A percentile compares a stretch with the other conserved stretches of the same genome.
These are phyloP conservation scores for Drosophila watanabei DNA, from an alignment of 1,140 invertebrate genomes.

Conservation along the genomic window DNA sequence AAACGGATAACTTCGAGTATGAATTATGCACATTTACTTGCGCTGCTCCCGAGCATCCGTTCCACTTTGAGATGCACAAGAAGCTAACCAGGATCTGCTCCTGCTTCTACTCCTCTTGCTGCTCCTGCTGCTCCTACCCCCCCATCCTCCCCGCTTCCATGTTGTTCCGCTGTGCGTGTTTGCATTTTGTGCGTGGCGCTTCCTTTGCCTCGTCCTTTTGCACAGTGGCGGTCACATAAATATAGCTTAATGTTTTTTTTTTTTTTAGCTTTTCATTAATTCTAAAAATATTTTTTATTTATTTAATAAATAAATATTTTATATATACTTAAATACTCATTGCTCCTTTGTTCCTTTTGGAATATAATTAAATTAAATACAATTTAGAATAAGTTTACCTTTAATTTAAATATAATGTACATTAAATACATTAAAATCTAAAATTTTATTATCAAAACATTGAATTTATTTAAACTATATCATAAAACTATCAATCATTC, in stretches of 20 bases:
- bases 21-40: constrained; percentile 78
- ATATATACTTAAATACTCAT: too few species aligned
- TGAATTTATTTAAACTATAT: too few species aligned
- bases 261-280: not conserved
- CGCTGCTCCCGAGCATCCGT: constrained; percentile 26
- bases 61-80: constrained; percentile 49
- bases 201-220: constrained; percentile 18
- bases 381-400: too few species aligned
- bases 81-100: constrained; percentile 16
- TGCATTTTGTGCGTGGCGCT: constrained; percentile 56
- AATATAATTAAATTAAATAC: too few species aligned
- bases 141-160: constrained; percentile 8
- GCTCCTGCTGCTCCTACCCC: not conserved
- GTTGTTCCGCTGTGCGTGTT: constrained; percentile 50
- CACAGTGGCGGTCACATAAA: not conserved
- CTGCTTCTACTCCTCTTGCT: not conserved
- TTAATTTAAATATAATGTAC: too few species aligned
- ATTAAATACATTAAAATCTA: too few species aligned
- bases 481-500: too few species aligned
- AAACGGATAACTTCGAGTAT: constrained; percentile 61
- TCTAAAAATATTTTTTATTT: too few species aligned
- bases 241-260: not conserved
- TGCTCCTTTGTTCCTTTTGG: too few species aligned
- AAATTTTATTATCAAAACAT: too few species aligned
- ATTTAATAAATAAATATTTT: too few species aligned